These are phyloP conservation scores for Tursiops truncatus DNA, from an alignment of 2,113 vertebrate species.

Conservation along the genomic window DNA sequence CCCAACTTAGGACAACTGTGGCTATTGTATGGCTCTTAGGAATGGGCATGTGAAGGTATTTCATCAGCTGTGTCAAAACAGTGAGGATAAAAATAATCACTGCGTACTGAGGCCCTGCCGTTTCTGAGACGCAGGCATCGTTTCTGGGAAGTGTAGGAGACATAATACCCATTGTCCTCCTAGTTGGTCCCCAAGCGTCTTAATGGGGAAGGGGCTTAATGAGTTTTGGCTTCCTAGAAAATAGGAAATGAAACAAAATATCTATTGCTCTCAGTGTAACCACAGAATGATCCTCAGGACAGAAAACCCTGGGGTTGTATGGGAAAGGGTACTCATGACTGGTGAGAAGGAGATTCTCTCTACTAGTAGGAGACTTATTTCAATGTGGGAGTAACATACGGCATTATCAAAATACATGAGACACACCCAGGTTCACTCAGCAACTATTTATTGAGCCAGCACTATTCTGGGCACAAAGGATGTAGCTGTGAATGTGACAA, in stretches of 20 bases:
- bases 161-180: slow-evolving; percentile 59
- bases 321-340: neutral
- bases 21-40: slow-evolving; percentile 9
- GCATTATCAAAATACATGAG: neutral
- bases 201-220: slow-evolving; percentile 62
- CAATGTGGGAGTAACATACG: neutral
- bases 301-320: neutral
- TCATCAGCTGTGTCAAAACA: slow-evolving; percentile 58
- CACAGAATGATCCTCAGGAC: neutral
- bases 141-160: slow-evolving; percentile 50
- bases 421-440: neutral
- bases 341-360: neutral
- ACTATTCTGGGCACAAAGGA: neutral
- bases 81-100: slow-evolving; percentile 58
- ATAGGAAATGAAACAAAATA: slow-evolving; percentile 62
- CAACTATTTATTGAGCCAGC: neutral
- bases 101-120: neutral
- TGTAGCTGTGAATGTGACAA: neutral
- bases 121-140: slow-evolving; percentile 23
- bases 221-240: slow-evolving; percentile 53
- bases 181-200: slow-evolving; percentile 33
- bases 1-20: neutral
- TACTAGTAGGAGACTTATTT: slow-evolving; percentile 25
- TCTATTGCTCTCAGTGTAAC: slow-evolving; percentile 52
- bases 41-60: slow-evolving; percentile 7